Evolutionary conservation across 2,888 invertebrate genomes (phyloP), one percentile per base, ranked within the genome.

Genomic region (Plemyria rubiginata): DNA sequence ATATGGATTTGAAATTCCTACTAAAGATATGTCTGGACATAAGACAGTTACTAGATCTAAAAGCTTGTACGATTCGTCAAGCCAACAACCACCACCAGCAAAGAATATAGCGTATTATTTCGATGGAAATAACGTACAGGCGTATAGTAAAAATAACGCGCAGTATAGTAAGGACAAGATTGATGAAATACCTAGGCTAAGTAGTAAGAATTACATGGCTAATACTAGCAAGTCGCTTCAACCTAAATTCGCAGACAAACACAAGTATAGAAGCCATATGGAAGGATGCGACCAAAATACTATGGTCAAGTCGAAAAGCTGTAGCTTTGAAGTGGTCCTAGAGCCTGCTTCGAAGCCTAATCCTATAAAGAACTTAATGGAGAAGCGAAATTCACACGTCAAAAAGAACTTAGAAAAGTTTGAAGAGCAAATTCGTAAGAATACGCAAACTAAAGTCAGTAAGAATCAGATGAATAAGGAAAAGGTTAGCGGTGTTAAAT

Each of bases 401-500:
- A 88, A 93, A 67, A 93, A 94, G 71, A 95, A 95, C 81, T 78
- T 95, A 36, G 94, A 94, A 56, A 94, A 95, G 74, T 95, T 95
- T 62, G 94, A 94, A 74, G 93, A 93, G 49, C 93, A 87, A 86
- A 94, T 89, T 49, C 78, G 87, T 13, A 93, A 88, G 64, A 88
- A 84, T 61, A 70, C 88, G 0, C 91, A 92, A 72, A 86, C 73
- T 1, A 93, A 93, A 72, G 76, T 81, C 0, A 85, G 69, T 65
- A 93, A 92, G 67, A 91, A 90, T 73, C 88, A 90, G 22, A 67
- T 81, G 0, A 93, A 92, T 60, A 93, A 91, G 73, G 93, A 94
- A 16, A 93, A 93, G 70, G 83, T 82, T 0, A 88, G 86, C 62
- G 82, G 82, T 51, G 76, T 80, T 15, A 94, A 90, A 74, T 88